Evolutionary conservation across 1,140 invertebrate genomes (phyloP).

Genomic region (Augochlora pura): DNA sequence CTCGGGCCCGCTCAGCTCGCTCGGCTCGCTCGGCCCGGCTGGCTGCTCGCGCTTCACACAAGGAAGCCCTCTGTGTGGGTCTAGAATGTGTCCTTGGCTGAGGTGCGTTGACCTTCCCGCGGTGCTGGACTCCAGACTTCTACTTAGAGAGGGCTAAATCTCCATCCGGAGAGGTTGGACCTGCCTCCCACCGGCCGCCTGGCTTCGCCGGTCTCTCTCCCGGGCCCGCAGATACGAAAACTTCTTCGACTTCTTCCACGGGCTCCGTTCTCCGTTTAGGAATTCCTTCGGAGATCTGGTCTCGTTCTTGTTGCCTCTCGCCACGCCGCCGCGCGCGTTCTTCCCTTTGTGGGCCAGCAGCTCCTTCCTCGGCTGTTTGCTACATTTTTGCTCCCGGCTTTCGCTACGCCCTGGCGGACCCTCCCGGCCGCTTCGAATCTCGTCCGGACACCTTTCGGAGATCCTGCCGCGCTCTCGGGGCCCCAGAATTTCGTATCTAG

Average conservation of each 20-base stretch:
- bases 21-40: constrained; percentile 15
- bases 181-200: constrained; percentile 16
- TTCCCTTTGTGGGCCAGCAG: background rate
- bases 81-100: constrained; percentile 75
- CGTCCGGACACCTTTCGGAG: no score
- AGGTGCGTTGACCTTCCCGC: constrained; percentile 73
- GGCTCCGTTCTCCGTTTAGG: constrained; percentile 5
- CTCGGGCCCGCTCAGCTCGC: background rate
- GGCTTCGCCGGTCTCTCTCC: no score
- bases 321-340: background rate
- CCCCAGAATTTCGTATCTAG: no score
- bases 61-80: constrained; percentile 61
- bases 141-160: constrained; percentile 65
- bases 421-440: no score
- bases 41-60: constrained; percentile 40
- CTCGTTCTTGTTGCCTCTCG: background rate
- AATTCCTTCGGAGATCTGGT: constrained; percentile 10
- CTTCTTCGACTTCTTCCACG: constrained; percentile 9
- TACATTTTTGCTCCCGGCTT: background rate
- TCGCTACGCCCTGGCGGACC: background rate
- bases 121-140: constrained; percentile 62
- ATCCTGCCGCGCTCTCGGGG: no score
- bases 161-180: constrained; percentile 53
- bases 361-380: background rate
- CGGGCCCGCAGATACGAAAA: background rate